Conservation (phyloP, 2,113 vertebrate genomes). For the Miniopterus natalensis region DNA sequence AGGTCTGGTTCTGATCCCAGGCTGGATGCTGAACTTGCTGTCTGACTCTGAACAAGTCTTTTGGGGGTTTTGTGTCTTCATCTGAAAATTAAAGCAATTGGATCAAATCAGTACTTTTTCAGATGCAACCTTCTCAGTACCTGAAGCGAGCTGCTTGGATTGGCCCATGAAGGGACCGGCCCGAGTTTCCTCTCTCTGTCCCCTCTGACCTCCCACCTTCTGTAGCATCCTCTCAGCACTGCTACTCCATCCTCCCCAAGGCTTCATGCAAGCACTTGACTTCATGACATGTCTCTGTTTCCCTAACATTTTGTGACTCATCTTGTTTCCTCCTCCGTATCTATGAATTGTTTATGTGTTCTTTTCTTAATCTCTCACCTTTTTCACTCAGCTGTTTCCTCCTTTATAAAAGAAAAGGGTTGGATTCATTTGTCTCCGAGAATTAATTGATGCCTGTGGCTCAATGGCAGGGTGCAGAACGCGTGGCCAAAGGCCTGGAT, state of each 20-base stretch:
- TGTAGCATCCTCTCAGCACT: neutral
- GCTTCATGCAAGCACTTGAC: neutral
- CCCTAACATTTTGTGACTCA: neutral
- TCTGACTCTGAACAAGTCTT: neutral
- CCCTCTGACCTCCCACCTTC: neutral
- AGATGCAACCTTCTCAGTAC: neutral
- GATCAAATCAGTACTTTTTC: neutral
- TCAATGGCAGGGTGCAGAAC: neutral
- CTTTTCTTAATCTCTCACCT: too few species aligned
- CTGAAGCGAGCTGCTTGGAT: neutral
- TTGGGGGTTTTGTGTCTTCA: neutral
- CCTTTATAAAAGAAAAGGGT: neutral
- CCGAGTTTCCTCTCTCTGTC: neutral
- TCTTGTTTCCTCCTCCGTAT: slow-evolving; percentile 1
- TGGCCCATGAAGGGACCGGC: neutral
- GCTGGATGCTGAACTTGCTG: neutral
- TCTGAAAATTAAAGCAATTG: neutral
- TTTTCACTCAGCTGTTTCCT: neutral
- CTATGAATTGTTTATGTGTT: neutral
- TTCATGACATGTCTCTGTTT: neutral
- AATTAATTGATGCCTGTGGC: neutral
- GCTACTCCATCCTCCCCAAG: neutral
- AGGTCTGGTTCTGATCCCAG: neutral
- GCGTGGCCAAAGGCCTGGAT: neutral
- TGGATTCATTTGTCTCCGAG: neutral